Evolutionary conservation across 2,888 invertebrate species (phyloP).

Genomic region (Drepanosiphum platanoidis): DNA sequence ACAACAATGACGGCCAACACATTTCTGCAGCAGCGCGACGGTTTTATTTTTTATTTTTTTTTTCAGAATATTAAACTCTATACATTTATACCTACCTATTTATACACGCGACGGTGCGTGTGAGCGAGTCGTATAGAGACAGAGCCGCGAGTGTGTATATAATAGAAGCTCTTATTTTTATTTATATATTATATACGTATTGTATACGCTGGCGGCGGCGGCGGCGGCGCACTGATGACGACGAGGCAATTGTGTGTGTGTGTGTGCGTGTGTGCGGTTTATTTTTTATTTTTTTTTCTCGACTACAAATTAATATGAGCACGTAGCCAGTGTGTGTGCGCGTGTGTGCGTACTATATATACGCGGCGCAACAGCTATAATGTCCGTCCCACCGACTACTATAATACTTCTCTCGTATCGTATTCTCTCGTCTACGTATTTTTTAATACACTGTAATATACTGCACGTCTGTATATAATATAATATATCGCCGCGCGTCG

Average conservation of each 20-base stretch:
- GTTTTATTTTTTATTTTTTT: neutral
- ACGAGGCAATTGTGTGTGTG: neutral
- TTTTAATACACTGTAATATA: no score
- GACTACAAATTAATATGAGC: conserved; percentile 4
- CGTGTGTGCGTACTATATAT: no score
- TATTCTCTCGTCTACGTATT: neutral
- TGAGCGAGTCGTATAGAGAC: neutral
- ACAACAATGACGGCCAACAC: neutral
- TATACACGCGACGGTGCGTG: neutral
- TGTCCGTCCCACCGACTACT: neutral
- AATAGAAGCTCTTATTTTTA: neutral
- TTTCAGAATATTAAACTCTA: neutral
- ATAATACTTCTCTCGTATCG: neutral
- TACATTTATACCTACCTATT: neutral
- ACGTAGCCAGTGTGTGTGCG: neutral
- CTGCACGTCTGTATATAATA: no score
- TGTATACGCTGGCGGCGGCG: no score
- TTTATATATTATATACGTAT: no score
- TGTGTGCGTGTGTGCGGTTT: neutral
- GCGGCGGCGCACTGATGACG: neutral
- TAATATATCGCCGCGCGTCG: no score
- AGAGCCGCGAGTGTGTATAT: neutral
- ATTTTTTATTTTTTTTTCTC: neutral
- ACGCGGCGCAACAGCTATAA: neutral
- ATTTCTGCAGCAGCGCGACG: neutral